Percentiles rank a stretch among this genome's conserved stretches.
phyloP scores from a whole-genome alignment of 2,797 vertebrate genomes.

The Takifugu rubripes region DNA sequence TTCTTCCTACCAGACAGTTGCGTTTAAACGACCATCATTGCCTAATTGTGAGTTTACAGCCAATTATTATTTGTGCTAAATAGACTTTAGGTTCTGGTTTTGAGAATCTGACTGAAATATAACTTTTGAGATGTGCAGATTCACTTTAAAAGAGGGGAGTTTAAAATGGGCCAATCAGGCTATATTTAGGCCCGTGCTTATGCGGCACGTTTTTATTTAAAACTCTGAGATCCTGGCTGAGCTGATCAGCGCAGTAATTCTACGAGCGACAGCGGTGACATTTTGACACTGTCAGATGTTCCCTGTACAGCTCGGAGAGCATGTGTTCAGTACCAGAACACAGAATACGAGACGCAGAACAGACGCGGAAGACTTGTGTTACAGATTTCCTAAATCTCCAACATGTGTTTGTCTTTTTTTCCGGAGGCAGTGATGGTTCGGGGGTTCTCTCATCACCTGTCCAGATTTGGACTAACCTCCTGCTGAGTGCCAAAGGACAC shows the following conservation, averaged over 20 bases:
- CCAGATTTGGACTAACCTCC: slow-evolving; percentile 59
- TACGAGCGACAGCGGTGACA: slow-evolving; percentile 24
- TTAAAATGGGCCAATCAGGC: slow-evolving; percentile 29
- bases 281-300: slow-evolving; percentile 23
- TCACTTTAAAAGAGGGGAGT: slow-evolving; percentile 17
- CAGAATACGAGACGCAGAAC: not conserved
- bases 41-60: not conserved
- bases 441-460: slow-evolving; percentile 36
- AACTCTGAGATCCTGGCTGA: slow-evolving; percentile 32
- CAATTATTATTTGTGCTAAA: not conserved
- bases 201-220: slow-evolving; percentile 54
- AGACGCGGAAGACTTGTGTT: not conserved
- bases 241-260: slow-evolving; percentile 70
- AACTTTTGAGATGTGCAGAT: slow-evolving; percentile 19
- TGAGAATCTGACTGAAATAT: slow-evolving; percentile 9
- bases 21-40: too few relatives aligned
- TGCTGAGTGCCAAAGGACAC: slow-evolving; percentile 46
- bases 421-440: slow-evolving; percentile 66
- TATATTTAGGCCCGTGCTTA: slow-evolving; percentile 53
- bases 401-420: slow-evolving; percentile 13
- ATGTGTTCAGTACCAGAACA: not conserved
- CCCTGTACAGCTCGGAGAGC: slow-evolving; percentile 18
- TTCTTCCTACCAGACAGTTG: too few relatives aligned
- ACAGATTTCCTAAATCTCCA: slow-evolving; percentile 14
- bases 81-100: slow-evolving; percentile 23